Evolutionary conservation across 2,888 invertebrate species (phyloP).

Genomic region (Amitus sp.): DNA sequence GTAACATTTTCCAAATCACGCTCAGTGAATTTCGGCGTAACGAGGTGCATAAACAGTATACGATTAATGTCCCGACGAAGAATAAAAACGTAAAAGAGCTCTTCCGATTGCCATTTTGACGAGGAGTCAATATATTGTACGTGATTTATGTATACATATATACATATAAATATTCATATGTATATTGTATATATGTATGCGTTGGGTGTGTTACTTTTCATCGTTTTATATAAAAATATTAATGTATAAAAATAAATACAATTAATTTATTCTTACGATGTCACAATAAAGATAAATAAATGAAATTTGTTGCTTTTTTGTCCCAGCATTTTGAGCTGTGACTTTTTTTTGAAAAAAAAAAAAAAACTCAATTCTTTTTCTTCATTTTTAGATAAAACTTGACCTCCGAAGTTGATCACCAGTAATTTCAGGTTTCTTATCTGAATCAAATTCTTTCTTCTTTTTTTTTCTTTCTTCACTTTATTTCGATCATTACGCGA

Average conservation of each 20-base stretch:
- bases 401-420: no score
- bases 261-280: conserved; percentile 1
- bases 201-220: conserved; percentile 1
- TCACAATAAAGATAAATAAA: background rate
- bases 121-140: background rate
- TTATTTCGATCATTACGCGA: no score
- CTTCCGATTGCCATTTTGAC: conserved; percentile 2
- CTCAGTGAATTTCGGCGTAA: conserved; percentile 25
- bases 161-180: conserved; percentile 4
- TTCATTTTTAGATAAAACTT: no score
- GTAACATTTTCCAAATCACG: conserved; percentile 20
- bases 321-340: no score
- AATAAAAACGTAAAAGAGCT: background rate
- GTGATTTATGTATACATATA: conserved; percentile 3
- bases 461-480: no score
- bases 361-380: no score
- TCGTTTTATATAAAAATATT: conserved; percentile 1
- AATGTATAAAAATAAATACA: background rate
- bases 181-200: no score
- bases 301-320: background rate
- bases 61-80: conserved; percentile 19
- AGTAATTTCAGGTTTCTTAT: no score
- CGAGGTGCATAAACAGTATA: conserved; percentile 30
- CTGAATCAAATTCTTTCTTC: no score
- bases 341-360: no score